Conservation (phyloP, 2,888 invertebrate species). For the Pharmacophagus antenor region DNA sequence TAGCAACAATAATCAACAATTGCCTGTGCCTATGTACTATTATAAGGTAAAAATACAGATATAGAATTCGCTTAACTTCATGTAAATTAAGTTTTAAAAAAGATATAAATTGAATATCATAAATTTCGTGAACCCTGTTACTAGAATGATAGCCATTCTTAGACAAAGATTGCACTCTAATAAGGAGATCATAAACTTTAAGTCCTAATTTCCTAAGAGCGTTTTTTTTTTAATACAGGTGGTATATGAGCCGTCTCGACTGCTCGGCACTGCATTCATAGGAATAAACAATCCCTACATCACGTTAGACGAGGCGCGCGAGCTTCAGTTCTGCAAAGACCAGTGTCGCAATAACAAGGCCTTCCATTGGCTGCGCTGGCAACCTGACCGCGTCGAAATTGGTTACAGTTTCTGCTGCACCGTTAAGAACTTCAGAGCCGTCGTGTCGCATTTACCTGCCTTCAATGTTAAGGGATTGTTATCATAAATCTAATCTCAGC, state of each 20-base stretch:
- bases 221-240: conserved; percentile 55
- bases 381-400: conserved; percentile 65
- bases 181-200: no score
- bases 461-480: conserved; percentile 71
- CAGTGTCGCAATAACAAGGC: conserved; percentile 78
- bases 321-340: conserved; percentile 75
- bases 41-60: conserved; percentile 58
- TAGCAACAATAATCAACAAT: conserved; percentile 51
- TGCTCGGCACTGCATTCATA: conserved; percentile 80
- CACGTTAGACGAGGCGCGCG: conserved; percentile 55
- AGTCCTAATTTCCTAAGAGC: no score
- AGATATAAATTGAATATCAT: no score
- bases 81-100: no score
- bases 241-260: conserved; percentile 71
- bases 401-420: conserved; percentile 84
- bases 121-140: no score
- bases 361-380: conserved; percentile 83
- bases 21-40: conserved; percentile 65
- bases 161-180: no score
- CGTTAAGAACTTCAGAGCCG: conserved; percentile 77
- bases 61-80: no score
- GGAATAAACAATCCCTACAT: conserved; percentile 84
- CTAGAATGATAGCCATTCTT: no score
- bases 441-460: conserved; percentile 75
- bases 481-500: conserved; percentile 37